These are phyloP conservation scores for Pseudomyrmex sp. DNA, from an alignment of 1,140 invertebrate species.

Conservation along the genomic window DNA sequence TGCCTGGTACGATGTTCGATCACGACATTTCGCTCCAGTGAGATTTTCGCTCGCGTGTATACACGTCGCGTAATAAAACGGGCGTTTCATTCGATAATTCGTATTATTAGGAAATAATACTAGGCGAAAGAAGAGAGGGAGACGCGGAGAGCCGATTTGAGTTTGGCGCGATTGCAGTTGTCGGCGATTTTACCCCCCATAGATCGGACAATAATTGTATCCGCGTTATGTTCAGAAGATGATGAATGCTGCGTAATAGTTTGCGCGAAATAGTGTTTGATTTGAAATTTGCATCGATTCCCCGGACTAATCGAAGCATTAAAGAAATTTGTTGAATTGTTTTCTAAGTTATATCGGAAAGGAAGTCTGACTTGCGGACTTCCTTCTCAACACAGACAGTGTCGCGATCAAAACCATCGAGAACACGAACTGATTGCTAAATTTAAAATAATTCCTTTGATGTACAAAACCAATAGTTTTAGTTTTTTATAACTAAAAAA, in stretches of 20 bases:
- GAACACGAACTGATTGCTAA: not conserved
- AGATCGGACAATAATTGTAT: slow-evolving; percentile 47
- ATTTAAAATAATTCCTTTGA: not conserved
- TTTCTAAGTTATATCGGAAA: not conserved
- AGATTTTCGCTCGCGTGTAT: slow-evolving; percentile 37
- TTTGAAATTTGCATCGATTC: slow-evolving; percentile 36
- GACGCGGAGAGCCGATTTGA: not conserved
- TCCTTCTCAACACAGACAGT: not conserved
- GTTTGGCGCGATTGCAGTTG: slow-evolving; percentile 16
- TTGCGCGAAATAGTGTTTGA: slow-evolving; percentile 57
- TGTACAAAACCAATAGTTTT: slow-evolving; percentile 9
- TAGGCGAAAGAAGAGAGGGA: not conserved
- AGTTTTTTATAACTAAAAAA: too few species aligned
- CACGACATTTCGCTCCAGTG: slow-evolving; percentile 30
- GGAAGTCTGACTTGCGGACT: not conserved
- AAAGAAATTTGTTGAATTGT: slow-evolving; percentile 3
- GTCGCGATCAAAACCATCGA: not conserved
- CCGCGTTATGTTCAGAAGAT: slow-evolving; percentile 36
- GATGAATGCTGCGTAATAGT: slow-evolving; percentile 48
- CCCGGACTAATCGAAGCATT: not conserved
- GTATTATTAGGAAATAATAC: slow-evolving; percentile 51
- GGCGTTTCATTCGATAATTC: slow-evolving; percentile 49
- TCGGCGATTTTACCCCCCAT: not conserved
- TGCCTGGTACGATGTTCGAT: slow-evolving; percentile 55
- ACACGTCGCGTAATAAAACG: slow-evolving; percentile 34